Evolutionary conservation across 1,140 invertebrate species (phyloP), one percentile per base, ranked within the genome.

Genomic region (Drosophila tsacasi): DNA sequence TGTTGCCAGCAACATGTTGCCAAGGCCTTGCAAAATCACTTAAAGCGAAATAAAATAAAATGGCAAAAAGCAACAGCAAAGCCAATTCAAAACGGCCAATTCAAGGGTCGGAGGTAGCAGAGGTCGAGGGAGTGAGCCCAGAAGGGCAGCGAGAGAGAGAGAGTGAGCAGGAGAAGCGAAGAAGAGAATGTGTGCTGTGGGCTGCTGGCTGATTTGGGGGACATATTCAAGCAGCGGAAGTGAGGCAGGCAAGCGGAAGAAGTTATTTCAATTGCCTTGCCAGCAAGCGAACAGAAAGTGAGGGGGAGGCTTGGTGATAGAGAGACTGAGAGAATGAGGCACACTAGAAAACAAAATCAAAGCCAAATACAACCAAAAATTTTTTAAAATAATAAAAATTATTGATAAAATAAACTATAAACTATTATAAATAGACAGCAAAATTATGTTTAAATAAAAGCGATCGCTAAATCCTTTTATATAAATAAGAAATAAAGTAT

Each of bases 221-320:
- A 90, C 84, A 87, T 74, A 87, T 87, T 87, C 85, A 89, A 87
- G 85, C 81, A 87, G 84, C 84, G 84, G 84, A 87, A 87, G 81
- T 81, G 52, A 81, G 62, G 84, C 84, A 87, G 84, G 84, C 84
- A 89, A 89, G 84, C 84, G 84, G 84, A 87, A 87, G 84, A 87
- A 87, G 84, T 87, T 87, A 87, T 87, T 87, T 87, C 84, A 87
- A 87, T 87, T 87, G 84, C 84, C 84, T 84, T 80, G 69, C 69
- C 78, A 65, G 68, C 76, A 23, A 57, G 59, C 67, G 59, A 64
- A 32, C 40, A 42, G 23, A 57, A 49, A 15, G 44, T 49, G 40
- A 46, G n/a, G 63, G 37, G 19, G 21, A 39, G 21, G 8, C 13
- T 8, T 4, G 32, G 52, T 17, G 19, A 35, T 30, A 46, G 32